These are phyloP conservation scores for Gymnocheta viridis DNA, from an alignment of 2,888 invertebrate genomes.

Conservation along the genomic window DNA sequence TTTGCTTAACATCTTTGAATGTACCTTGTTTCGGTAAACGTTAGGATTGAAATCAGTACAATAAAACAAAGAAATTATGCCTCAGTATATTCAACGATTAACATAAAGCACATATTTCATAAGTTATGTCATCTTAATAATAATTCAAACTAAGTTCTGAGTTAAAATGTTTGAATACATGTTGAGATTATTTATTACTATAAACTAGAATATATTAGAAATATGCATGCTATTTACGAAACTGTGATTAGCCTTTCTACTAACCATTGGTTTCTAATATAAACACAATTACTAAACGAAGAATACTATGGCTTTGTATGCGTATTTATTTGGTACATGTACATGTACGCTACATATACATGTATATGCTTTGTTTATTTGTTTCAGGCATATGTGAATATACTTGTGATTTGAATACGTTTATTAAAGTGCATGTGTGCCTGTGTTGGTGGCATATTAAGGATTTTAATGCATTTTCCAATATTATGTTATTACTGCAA, in stretches of 20 bases:
- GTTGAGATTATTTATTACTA: not conserved
- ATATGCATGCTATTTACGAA: not conserved
- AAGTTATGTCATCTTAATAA: not conserved
- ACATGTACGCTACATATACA: too few species aligned
- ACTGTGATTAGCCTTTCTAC: conserved; percentile 8
- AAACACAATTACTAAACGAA: conserved; percentile 17
- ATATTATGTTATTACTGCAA: conserved; percentile 41
- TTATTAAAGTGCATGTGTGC: not conserved
- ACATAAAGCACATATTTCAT: too few species aligned
- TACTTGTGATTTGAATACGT: not conserved
- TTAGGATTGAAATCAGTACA: not conserved
- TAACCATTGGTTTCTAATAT: conserved; percentile 14
- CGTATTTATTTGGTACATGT: not conserved
- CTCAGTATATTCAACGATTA: not conserved
- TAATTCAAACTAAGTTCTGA: not conserved
- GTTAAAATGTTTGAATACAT: not conserved
- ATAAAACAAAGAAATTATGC: too few species aligned
- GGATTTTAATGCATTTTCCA: conserved; percentile 31
- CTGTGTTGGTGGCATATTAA: not conserved
- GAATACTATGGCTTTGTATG: not conserved
- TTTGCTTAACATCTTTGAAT: conserved; percentile 39
- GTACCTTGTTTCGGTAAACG: conserved; percentile 25
- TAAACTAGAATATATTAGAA: not conserved
- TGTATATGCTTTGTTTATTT: not conserved
- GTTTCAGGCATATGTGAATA: not conserved